Evolutionary conservation across 2,888 invertebrate species (phyloP).

Genomic region (Pharmacophagus antenor): DNA sequence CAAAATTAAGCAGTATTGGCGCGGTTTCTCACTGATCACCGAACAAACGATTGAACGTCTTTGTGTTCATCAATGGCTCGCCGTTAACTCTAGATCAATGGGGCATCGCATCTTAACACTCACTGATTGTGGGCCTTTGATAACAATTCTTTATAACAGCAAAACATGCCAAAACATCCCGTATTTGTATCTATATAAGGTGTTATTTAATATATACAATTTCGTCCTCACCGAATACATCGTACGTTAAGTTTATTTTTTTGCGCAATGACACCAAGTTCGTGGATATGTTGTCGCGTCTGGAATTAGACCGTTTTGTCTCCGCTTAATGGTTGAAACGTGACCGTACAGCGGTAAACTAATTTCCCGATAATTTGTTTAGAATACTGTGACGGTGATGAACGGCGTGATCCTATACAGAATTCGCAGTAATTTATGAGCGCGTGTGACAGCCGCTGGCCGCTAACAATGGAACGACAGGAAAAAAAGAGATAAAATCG

Average conservation of each 20-base stretch:
- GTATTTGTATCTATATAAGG: constrained; percentile 19
- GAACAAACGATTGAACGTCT: constrained; percentile 67
- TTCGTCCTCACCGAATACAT: constrained; percentile 34
- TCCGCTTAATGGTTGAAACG: constrained; percentile 76
- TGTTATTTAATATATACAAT: constrained; percentile 25
- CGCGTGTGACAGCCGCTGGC: constrained; percentile 42
- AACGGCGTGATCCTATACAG: constrained; percentile 57
- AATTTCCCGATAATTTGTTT: constrained; percentile 72
- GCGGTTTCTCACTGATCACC: constrained; percentile 67
- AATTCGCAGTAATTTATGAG: constrained; percentile 62
- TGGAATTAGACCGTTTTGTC: constrained; percentile 78
- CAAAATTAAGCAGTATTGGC: constrained; percentile 53
- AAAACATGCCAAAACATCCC: constrained; percentile 7
- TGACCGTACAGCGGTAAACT: constrained; percentile 67
- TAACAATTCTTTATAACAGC: constrained; percentile 31
- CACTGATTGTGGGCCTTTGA: constrained; percentile 46
- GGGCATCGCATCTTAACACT: constrained; percentile 57
- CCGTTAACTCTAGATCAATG: constrained; percentile 73
- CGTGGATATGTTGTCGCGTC: constrained; percentile 74
- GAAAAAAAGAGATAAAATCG: constrained; percentile 35
- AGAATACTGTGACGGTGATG: constrained; percentile 69
- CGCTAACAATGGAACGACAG: constrained; percentile 19
- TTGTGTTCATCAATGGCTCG: constrained; percentile 74
- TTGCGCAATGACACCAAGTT: constrained; percentile 78
- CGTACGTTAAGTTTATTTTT: constrained; percentile 52